Percentiles rank a stretch among this genome's conserved stretches.
Conservation (phyloP, 1,140 invertebrate species). For the Latrodectus geometricus region DNA sequence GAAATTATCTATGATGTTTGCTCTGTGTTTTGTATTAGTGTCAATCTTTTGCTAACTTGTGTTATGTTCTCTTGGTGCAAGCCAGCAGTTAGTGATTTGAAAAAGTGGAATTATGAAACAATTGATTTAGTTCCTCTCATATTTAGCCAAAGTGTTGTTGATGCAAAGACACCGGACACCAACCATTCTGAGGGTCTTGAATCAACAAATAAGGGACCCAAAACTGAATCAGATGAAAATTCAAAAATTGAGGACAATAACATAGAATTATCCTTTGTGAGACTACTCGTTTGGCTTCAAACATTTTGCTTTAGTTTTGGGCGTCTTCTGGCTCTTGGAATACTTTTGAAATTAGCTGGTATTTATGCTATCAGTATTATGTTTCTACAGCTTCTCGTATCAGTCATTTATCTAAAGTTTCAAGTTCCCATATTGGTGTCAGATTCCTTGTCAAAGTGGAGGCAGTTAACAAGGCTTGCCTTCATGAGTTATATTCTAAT, state of each 20-base stretch:
- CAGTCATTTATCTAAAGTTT: constrained; percentile 52
- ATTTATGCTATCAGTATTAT: constrained; percentile 51
- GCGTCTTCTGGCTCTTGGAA: constrained; percentile 46
- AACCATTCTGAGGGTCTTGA: not conserved
- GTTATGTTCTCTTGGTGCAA: constrained; percentile 21
- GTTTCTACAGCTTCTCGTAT: constrained; percentile 46
- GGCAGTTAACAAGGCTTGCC: constrained; percentile 31
- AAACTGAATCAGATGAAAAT: not conserved
- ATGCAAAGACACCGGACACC: not conserved
- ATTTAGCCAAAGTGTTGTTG: constrained; percentile 17
- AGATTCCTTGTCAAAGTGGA: constrained; percentile 40
- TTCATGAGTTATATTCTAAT: constrained; percentile 56
- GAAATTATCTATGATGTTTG: constrained; percentile 38
- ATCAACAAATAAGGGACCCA: not conserved
- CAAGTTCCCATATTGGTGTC: constrained; percentile 46
- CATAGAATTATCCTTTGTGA: not conserved
- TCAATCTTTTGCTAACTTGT: constrained; percentile 46
- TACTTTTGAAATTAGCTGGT: constrained; percentile 47
- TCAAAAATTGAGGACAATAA: not conserved
- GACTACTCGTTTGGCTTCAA: constrained; percentile 30
- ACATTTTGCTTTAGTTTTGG: constrained; percentile 51
- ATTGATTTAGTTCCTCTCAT: constrained; percentile 40
- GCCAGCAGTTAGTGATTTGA: constrained; percentile 17
- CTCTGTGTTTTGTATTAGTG: constrained; percentile 10
- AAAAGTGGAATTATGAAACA: constrained; percentile 54